Evolutionary conservation across 2,888 invertebrate genomes (phyloP), one percentile per base, ranked within the genome.

Genomic region (Drosophila robusta): DNA sequence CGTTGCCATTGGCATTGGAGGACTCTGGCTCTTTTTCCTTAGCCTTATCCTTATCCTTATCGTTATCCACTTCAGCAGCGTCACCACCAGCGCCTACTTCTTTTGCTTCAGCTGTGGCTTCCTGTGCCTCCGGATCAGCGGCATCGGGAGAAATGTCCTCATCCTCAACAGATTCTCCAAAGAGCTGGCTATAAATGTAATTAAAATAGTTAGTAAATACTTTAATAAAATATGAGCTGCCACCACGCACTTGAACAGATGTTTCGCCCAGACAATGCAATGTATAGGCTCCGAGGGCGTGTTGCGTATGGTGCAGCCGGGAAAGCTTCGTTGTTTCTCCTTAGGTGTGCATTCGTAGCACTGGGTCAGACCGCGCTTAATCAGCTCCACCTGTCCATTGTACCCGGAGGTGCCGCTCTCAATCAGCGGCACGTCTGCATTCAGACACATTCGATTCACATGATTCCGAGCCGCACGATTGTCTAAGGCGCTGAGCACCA

Each of bases 231-330:
- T 36, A 26, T 3, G 9, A 4, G 0, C 29, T 16, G 12, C 1
- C 1, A 11, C 26, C 0, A 93, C 94, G 93, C 92, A 97, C 96
- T 99, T 99, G 93, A 99, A 99, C 9, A 99, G 94, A 93, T 99
- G 98, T 92, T 99, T 99, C 0, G 98, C 97, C 99, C 99, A 99
- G 18, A 99, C 99, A 79, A 99, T 98, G 92, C 99, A 99, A 93
- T 99, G 99, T 80, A 99, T 98, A 0, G 98, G 98, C 92, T 99
- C 99, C 0, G 98, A 99, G 0, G 99, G 99, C 0, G 99, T 99
- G 91, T 99, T 99, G 42, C 99, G 94, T 80, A 99, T 99, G 1
- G 99, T 99, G 91, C 99, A 99, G 0, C 99, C 98, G 0, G 99
- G 99, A 93, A 95, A 99, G 6, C 97, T 96, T 91, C 98, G 98